These are phyloP conservation scores for Eubucco bourcierii DNA, from an alignment of 2,113 vertebrate species.

Conservation along the genomic window DNA sequence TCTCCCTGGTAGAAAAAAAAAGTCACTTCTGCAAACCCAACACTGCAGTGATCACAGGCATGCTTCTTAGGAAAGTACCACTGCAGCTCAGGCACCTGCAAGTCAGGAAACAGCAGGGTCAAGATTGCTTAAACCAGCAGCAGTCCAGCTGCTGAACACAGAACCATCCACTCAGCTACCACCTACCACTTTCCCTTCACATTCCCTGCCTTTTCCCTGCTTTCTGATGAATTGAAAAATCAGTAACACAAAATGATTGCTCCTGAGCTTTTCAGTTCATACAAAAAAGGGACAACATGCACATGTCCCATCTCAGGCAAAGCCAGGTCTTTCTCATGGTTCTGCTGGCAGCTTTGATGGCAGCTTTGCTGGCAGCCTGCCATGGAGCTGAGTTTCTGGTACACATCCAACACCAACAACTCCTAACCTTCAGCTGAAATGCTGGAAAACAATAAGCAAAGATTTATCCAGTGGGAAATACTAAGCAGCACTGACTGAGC, in stretches of 20 bases:
- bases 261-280: background rate
- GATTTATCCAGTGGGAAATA: background rate
- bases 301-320: background rate
- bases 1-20: background rate
- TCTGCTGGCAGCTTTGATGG: background rate
- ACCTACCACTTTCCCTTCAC: background rate
- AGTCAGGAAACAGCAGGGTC: background rate
- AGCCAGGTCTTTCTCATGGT: background rate
- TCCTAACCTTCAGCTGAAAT: background rate
- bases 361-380: background rate
- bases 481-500: background rate
- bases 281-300: background rate
- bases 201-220: background rate
- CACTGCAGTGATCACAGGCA: background rate
- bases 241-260: background rate
- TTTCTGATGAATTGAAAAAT: background rate
- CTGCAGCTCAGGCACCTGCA: background rate
- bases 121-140: background rate
- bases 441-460: background rate
- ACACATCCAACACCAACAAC: background rate
- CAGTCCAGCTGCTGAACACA: background rate
- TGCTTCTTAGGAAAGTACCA: background rate
- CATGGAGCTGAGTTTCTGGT: background rate
- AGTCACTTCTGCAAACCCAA: background rate
- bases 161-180: background rate